Evolutionary conservation across 2,113 vertebrate species (phyloP).

Genomic region (Cynoglossus semilaevis): DNA sequence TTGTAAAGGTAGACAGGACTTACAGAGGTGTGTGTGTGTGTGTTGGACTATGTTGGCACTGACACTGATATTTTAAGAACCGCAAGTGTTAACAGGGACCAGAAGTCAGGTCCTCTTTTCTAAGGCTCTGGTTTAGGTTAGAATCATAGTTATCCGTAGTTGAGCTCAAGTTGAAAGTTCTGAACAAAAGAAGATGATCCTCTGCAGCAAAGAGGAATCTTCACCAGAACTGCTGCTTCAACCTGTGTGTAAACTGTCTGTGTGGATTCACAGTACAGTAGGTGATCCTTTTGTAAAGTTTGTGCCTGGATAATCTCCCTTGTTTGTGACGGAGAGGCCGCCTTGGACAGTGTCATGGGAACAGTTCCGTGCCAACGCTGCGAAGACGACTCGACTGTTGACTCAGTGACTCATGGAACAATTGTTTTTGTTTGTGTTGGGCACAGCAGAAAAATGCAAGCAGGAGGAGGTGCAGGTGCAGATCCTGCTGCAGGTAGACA

Average conservation of each 20-base stretch:
- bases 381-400: slow-evolving; percentile 50
- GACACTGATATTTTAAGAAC: too few relatives aligned
- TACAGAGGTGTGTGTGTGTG: slow-evolving; percentile 45
- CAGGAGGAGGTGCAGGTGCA: slow-evolving; percentile 40
- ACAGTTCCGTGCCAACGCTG: slow-evolving; percentile 30
- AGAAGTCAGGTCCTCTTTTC: too few relatives aligned
- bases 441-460: slow-evolving; percentile 36
- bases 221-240: too few relatives aligned
- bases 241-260: slow-evolving; percentile 2
- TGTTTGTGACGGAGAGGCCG: background rate
- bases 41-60: slow-evolving; percentile 7
- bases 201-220: too few relatives aligned
- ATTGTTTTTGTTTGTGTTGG: slow-evolving; percentile 47
- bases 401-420: slow-evolving; percentile 60
- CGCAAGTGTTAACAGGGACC: too few relatives aligned
- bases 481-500: slow-evolving; percentile 42
- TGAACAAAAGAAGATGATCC: too few relatives aligned
- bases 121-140: too few relatives aligned
- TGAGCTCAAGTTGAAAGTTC: too few relatives aligned
- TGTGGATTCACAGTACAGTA: background rate
- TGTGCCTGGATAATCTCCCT: background rate
- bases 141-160: too few relatives aligned
- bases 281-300: background rate
- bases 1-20: slow-evolving; percentile 46
- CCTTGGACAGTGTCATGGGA: slow-evolving; percentile 33